These are phyloP conservation scores for Ceriagrion tenellum DNA, from an alignment of 2,888 invertebrate species.

Conservation along the genomic window DNA sequence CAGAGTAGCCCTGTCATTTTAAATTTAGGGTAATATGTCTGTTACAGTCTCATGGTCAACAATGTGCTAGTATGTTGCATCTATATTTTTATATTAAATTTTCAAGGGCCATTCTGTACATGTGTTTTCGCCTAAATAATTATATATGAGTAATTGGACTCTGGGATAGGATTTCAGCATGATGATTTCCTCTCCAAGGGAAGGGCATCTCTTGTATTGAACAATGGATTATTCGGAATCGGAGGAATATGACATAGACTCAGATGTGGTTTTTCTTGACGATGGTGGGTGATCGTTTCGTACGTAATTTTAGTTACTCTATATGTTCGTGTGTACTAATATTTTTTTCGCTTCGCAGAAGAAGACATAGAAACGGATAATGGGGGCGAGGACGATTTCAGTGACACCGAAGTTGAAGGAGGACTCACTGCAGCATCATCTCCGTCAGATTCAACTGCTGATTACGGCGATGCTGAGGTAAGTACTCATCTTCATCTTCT, in stretches of 20 bases:
- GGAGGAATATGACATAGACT: not conserved
- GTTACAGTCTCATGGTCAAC: not conserved
- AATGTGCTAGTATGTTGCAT: not conserved
- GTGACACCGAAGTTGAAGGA: not conserved
- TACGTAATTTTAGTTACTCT: not conserved
- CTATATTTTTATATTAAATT: not conserved
- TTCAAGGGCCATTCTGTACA: not conserved
- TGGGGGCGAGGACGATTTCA: not conserved
- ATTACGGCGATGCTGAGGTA: not conserved
- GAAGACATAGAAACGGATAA: not conserved
- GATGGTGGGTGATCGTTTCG: not conserved
- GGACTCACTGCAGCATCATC: not conserved
- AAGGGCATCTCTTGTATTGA: not conserved
- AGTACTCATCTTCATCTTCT: not conserved
- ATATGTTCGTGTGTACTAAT: not conserved
- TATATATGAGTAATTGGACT: not conserved
- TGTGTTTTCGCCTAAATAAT: not conserved
- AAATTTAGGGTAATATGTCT: not conserved
- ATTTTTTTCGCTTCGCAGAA: not conserved
- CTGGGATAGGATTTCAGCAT: not conserved
- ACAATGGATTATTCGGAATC: not conserved
- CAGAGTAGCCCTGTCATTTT: not conserved
- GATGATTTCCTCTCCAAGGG: not conserved
- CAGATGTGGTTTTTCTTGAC: not conserved
- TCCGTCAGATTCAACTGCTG: not conserved